These are phyloP conservation scores for Galbula dea DNA, from an alignment of 2,113 vertebrate genomes.

Conservation along the genomic window DNA sequence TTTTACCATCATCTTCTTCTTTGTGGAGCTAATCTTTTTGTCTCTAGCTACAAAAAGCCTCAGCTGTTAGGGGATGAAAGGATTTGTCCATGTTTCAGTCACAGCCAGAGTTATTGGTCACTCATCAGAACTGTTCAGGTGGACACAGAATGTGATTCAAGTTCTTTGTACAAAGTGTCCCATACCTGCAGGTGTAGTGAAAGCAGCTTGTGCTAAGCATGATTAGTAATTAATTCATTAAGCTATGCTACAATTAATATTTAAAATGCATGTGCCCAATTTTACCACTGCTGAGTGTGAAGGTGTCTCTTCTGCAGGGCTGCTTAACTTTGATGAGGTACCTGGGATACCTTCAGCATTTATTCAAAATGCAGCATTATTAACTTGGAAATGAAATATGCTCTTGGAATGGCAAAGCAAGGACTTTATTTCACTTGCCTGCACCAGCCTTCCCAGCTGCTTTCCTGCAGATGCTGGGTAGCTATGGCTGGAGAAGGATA, in stretches of 20 bases:
- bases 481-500: not conserved
- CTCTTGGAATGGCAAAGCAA: not conserved
- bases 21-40: not conserved
- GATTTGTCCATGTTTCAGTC: not conserved
- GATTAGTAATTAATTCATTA: not conserved
- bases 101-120: not conserved
- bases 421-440: not conserved
- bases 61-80: not conserved
- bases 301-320: not conserved
- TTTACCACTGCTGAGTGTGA: not conserved
- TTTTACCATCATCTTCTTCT: not conserved
- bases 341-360: not conserved
- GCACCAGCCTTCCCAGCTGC: not conserved
- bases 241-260: not conserved
- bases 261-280: not conserved
- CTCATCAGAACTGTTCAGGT: not conserved
- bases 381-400: not conserved
- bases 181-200: not conserved
- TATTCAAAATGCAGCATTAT: not conserved
- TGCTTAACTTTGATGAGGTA: not conserved
- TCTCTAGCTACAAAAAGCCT: not conserved
- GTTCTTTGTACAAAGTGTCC: not conserved
- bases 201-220: not conserved
- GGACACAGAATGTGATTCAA: not conserved
- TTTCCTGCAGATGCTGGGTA: not conserved